Evolutionary conservation across 2,888 invertebrate genomes (phyloP).

Genomic region (Silvanus unidentatus): DNA sequence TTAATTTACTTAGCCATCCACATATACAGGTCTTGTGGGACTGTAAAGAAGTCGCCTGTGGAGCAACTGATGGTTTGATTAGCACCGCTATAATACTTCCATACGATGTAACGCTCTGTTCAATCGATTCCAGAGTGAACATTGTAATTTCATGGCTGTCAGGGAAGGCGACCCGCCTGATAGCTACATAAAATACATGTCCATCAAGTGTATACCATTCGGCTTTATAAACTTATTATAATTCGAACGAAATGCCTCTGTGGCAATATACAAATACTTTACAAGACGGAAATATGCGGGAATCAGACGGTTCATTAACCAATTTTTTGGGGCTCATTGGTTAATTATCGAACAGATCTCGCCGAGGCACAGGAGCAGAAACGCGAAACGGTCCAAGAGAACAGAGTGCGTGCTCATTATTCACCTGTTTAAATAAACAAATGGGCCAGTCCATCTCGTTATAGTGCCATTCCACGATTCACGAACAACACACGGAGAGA

Average conservation of each 20-base stretch:
- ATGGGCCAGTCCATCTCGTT: slow-evolving; percentile 42
- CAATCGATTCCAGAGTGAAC: slow-evolving; percentile 47
- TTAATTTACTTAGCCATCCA: slow-evolving; percentile 38
- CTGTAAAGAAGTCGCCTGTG: slow-evolving; percentile 18
- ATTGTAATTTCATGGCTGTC: slow-evolving; percentile 49
- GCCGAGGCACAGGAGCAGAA: too few species aligned
- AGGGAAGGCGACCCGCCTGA: slow-evolving; percentile 41
- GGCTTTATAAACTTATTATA: slow-evolving; percentile 41
- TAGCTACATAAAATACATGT: slow-evolving; percentile 41
- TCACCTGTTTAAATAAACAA: slow-evolving; percentile 44
- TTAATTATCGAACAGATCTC: too few species aligned
- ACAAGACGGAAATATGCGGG: background rate
- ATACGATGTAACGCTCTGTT: slow-evolving; percentile 40
- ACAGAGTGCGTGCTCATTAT: slow-evolving; percentile 42
- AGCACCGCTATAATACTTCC: slow-evolving; percentile 34
- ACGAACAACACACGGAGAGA: slow-evolving; percentile 39
- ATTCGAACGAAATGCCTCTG: slow-evolving; percentile 8
- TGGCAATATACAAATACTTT: slow-evolving; percentile 2
- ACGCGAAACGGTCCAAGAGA: slow-evolving; percentile 22
- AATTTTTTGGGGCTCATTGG: slow-evolving; percentile 5
- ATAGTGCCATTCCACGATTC: too few species aligned
- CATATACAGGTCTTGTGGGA: slow-evolving; percentile 6
- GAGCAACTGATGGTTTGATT: slow-evolving; percentile 30
- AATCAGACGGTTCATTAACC: slow-evolving; percentile 9
- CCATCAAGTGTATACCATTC: slow-evolving; percentile 37